Percentiles rank a stretch among this genome's conserved stretches.
These are phyloP conservation scores for Ennomos quercinarius DNA, from an alignment of 2,888 invertebrate species.

Conservation along the genomic window DNA sequence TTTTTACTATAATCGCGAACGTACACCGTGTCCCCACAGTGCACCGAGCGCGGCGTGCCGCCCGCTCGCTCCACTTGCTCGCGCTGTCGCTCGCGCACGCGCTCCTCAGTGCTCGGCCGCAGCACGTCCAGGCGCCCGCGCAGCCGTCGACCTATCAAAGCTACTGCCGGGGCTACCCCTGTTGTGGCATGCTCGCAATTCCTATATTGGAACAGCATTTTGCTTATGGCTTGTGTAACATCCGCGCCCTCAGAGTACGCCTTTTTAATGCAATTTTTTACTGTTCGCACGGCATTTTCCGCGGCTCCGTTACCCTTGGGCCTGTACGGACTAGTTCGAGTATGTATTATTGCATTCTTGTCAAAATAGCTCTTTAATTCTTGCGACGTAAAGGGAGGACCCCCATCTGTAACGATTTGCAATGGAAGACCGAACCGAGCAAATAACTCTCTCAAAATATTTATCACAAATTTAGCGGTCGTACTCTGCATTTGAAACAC, in stretches of 20 bases:
- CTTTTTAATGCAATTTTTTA: not conserved
- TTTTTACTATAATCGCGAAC: not conserved
- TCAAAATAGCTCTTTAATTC: not conserved
- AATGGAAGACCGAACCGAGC: not conserved
- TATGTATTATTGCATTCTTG: not conserved
- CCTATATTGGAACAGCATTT: slow-evolving; percentile 15
- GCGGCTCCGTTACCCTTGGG: not conserved
- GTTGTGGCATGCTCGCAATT: slow-evolving; percentile 35
- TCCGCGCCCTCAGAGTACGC: not conserved
- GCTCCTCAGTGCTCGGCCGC: slow-evolving; percentile 18
- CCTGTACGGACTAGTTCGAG: not conserved
- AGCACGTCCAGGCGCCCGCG: slow-evolving; percentile 37
- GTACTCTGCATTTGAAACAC: not conserved
- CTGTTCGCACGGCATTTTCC: too few species aligned
- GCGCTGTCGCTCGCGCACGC: slow-evolving; percentile 12
- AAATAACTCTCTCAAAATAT: not conserved
- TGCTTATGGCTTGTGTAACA: not conserved
- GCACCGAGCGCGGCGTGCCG: too few species aligned
- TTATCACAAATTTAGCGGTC: not conserved
- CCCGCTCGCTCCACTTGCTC: slow-evolving; percentile 5
- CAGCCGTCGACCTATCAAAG: slow-evolving; percentile 38
- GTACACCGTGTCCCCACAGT: slow-evolving; percentile 9
- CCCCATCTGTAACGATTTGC: not conserved
- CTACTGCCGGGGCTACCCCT: slow-evolving; percentile 32
- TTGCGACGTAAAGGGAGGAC: not conserved